Percentiles rank a stretch among this genome's conserved stretches.
Evolutionary conservation across 2,888 invertebrate genomes (phyloP).

Genomic region (Ephialtes manifestator): DNA sequence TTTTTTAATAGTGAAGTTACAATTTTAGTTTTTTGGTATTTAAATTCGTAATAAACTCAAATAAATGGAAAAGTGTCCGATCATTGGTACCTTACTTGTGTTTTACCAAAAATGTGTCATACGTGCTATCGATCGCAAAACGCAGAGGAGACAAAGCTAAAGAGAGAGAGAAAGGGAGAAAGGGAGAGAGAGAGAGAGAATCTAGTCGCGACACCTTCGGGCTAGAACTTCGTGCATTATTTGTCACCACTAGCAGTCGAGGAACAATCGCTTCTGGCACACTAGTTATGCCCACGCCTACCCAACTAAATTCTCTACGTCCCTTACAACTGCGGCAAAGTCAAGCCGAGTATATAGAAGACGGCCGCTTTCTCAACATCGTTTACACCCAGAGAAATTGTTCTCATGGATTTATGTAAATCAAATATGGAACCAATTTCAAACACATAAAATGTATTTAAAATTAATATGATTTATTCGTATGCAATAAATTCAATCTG

Average conservation of each 20-base stretch:
- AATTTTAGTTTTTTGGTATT: too few species aligned
- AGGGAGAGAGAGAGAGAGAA: neutral
- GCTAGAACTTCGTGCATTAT: conserved; percentile 49
- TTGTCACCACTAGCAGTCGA: conserved; percentile 39
- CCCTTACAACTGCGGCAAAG: conserved; percentile 21
- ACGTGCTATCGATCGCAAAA: conserved; percentile 21
- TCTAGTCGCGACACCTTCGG: conserved; percentile 38
- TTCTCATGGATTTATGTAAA: too few species aligned
- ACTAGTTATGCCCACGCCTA: conserved; percentile 29
- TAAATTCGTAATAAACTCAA: too few species aligned
- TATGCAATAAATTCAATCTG: too few species aligned
- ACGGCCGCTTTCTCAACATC: conserved; percentile 13
- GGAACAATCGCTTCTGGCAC: conserved; percentile 44
- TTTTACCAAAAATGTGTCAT: conserved; percentile 41
- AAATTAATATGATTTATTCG: too few species aligned
- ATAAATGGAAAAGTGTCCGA: too few species aligned
- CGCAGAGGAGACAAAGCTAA: neutral
- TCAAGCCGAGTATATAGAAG: conserved; percentile 16
- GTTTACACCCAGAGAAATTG: too few species aligned
- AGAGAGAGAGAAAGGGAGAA: neutral
- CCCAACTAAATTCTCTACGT: conserved; percentile 32
- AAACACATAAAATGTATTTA: too few species aligned
- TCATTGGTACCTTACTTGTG: neutral
- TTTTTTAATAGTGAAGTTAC: too few species aligned
- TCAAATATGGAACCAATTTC: too few species aligned